Conservation (phyloP, 2,888 invertebrate species). For the Petrophora chlorosata region DNA sequence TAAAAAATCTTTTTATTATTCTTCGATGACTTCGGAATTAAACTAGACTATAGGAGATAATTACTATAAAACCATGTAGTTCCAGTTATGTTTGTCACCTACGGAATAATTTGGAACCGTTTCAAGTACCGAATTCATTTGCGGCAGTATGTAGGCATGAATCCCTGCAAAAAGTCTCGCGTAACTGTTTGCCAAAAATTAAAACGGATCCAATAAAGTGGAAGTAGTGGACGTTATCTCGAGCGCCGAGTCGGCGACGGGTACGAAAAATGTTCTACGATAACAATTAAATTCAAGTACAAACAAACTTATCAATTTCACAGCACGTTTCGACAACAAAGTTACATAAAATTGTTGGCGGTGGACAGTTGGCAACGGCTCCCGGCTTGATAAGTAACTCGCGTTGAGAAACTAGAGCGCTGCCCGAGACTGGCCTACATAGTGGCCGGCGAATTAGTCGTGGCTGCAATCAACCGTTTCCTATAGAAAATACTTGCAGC, state of each 20-base stretch:
- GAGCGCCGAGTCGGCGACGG: conserved; percentile 25
- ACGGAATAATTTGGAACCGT: conserved; percentile 21
- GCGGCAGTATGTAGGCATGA: conserved; percentile 10
- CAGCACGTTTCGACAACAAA: conserved; percentile 78
- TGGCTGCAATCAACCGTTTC: conserved; percentile 74
- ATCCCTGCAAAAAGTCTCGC: conserved; percentile 11
- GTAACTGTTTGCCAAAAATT: conserved; percentile 23
- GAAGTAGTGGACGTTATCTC: conserved; percentile 29
- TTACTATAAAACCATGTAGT: not conserved
- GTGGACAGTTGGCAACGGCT: conserved; percentile 72
- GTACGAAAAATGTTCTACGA: conserved; percentile 32
- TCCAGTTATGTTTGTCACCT: conserved; percentile 3
- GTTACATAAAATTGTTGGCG: conserved; percentile 77
- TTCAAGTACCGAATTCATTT: conserved; percentile 24
- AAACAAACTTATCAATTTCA: conserved; percentile 68
- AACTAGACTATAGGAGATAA: not conserved
- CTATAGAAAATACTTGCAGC: conserved; percentile 67
- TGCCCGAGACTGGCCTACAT: conserved; percentile 78
- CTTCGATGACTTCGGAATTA: not conserved
- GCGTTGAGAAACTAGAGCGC: conserved; percentile 78
- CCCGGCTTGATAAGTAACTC: conserved; percentile 74
- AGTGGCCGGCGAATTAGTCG: conserved; percentile 70
- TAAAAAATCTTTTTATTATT: conserved; percentile 15
- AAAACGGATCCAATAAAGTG: conserved; percentile 17
- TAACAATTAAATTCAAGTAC: conserved; percentile 41